These are phyloP conservation scores for Tipula vernalis DNA, from an alignment of 2,888 invertebrate genomes.

Conservation along the genomic window DNA sequence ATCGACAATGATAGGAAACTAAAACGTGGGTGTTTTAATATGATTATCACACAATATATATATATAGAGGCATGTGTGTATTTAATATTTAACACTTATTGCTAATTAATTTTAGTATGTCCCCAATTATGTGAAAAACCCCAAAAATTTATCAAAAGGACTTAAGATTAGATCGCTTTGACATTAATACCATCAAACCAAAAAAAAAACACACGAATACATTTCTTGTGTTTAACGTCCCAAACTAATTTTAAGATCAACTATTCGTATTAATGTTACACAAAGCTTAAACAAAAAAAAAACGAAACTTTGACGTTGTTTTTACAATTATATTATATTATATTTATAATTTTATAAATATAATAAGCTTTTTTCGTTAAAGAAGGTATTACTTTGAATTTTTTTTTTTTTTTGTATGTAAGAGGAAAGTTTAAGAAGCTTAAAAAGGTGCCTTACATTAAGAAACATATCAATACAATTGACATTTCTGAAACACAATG, in stretches of 20 bases:
- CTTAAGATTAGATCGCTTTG: background rate
- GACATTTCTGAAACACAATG: background rate
- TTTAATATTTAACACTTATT: background rate
- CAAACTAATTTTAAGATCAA: background rate
- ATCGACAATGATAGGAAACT: background rate
- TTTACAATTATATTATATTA: background rate
- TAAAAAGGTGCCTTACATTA: background rate
- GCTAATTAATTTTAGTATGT: background rate
- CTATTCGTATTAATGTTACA: background rate
- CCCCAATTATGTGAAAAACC: background rate
- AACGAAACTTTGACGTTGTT: background rate
- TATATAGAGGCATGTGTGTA: background rate
- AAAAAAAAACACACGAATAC: too few species aligned
- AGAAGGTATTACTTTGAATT: background rate
- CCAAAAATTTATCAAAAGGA: background rate
- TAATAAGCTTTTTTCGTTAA: background rate
- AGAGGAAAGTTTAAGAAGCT: background rate
- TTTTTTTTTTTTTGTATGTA: background rate
- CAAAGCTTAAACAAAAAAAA: background rate
- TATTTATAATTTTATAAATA: background rate
- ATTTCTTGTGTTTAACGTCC: background rate
- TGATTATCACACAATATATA: background rate
- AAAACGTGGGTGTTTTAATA: background rate
- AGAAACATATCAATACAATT: background rate
- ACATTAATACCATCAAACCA: background rate